Evolutionary conservation across 1,140 invertebrate species (phyloP).

Genomic region (Bilobella aurantiaca): DNA sequence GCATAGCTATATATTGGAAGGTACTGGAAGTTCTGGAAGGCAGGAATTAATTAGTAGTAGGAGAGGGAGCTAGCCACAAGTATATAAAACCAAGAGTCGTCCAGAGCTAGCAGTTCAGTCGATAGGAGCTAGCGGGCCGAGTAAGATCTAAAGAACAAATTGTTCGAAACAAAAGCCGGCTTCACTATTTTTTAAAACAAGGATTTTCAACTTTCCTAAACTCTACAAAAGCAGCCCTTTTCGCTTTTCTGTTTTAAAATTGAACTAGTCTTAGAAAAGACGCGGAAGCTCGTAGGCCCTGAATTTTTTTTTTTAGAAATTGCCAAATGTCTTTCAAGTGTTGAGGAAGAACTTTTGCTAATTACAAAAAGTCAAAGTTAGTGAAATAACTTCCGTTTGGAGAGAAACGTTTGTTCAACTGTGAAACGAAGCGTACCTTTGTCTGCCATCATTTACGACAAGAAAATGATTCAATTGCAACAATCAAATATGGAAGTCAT

Average conservation of each 20-base stretch:
- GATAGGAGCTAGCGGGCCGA: not conserved
- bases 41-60: not conserved
- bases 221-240: not conserved
- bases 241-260: not conserved
- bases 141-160: not conserved
- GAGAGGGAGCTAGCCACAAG: not conserved
- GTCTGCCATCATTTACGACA: not conserved
- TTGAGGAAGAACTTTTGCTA: not conserved
- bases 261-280: not conserved
- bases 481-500: slow-evolving; percentile 32
- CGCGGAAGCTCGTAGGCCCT: not conserved
- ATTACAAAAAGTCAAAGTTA: not conserved
- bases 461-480: slow-evolving; percentile 16
- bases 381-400: not conserved
- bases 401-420: not conserved
- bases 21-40: too few species aligned
- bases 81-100: not conserved
- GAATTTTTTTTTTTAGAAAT: too few species aligned
- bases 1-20: too few species aligned
- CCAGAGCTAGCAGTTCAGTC: not conserved
- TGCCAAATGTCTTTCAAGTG: slow-evolving; percentile 4
- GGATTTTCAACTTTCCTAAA: not conserved
- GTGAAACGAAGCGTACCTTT: not conserved
- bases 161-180: not conserved
- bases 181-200: not conserved